Evolutionary conservation across 2,888 invertebrate species (phyloP).

Genomic region (Polylopha cassiicola): DNA sequence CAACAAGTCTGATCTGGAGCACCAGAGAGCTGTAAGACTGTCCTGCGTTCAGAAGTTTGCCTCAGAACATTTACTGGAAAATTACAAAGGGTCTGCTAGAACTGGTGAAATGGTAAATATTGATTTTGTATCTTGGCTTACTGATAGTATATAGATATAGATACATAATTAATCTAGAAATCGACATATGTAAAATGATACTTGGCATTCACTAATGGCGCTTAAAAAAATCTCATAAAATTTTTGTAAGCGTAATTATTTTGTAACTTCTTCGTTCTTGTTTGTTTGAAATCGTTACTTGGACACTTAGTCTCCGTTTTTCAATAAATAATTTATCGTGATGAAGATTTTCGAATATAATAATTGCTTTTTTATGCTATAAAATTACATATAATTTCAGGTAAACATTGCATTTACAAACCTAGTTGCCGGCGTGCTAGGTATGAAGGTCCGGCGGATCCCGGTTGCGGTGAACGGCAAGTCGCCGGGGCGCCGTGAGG

Average conservation of each 20-base stretch:
- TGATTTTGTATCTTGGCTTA: slow-evolving; percentile 17
- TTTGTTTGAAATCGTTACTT: no score
- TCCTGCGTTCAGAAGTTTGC: slow-evolving; percentile 81
- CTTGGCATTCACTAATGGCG: no score
- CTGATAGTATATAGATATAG: no score
- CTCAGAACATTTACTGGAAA: slow-evolving; percentile 78
- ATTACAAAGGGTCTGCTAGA: slow-evolving; percentile 82
- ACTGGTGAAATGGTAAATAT: slow-evolving; percentile 82
- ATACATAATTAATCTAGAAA: no score
- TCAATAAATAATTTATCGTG: no score
- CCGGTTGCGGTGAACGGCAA: slow-evolving; percentile 33
- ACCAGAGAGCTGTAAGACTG: slow-evolving; percentile 81
- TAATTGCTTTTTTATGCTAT: neutral
- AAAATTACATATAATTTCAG: slow-evolving; percentile 53
- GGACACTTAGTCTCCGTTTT: no score
- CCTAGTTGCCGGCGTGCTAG: slow-evolving; percentile 71
- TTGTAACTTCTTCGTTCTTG: no score
- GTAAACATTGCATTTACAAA: slow-evolving; percentile 81
- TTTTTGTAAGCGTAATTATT: no score
- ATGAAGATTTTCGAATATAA: no score
- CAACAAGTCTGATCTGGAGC: slow-evolving; percentile 85
- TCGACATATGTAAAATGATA: no score
- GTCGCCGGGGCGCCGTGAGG: slow-evolving; percentile 30
- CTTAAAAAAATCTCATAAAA: no score
- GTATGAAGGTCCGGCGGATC: slow-evolving; percentile 40